Evolutionary conservation across 2,113 vertebrate genomes (phyloP).

Genomic region (Chunga burmeisteri): DNA sequence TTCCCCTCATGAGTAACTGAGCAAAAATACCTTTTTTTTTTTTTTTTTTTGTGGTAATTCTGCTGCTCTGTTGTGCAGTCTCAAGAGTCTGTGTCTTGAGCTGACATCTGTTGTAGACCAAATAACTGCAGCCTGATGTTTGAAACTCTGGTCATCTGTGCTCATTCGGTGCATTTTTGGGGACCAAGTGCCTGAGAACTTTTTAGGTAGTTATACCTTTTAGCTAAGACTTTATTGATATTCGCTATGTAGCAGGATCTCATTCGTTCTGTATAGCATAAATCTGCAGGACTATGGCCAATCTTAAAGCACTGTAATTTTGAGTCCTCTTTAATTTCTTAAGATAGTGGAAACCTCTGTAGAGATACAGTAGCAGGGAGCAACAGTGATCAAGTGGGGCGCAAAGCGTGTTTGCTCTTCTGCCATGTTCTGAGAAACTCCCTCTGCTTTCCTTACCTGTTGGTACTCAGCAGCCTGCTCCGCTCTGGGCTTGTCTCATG

Average conservation of each 20-base stretch:
- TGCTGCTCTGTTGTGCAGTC: background rate
- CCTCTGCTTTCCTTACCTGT: background rate
- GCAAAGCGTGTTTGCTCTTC: background rate
- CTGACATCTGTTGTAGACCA: background rate
- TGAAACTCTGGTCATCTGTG: background rate
- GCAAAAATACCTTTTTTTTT: background rate
- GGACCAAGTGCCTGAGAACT: background rate
- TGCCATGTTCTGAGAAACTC: background rate
- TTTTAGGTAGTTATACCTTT: background rate
- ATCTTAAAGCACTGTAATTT: background rate
- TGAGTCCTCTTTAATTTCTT: background rate
- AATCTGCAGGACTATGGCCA: background rate
- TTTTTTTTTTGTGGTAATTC: background rate
- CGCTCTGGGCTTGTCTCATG: rapidly evolving
- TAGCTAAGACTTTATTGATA: background rate
- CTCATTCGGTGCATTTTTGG: background rate
- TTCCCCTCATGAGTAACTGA: background rate
- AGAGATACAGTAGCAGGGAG: background rate
- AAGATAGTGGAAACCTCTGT: background rate
- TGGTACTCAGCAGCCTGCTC: background rate
- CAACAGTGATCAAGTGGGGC: background rate
- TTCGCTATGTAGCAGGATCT: background rate
- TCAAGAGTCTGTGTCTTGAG: background rate
- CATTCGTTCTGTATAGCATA: background rate
- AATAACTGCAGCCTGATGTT: background rate